Evolutionary conservation across 2,113 vertebrate genomes (phyloP), one percentile per base, ranked within the genome.

Genomic region (Progne subis): DNA sequence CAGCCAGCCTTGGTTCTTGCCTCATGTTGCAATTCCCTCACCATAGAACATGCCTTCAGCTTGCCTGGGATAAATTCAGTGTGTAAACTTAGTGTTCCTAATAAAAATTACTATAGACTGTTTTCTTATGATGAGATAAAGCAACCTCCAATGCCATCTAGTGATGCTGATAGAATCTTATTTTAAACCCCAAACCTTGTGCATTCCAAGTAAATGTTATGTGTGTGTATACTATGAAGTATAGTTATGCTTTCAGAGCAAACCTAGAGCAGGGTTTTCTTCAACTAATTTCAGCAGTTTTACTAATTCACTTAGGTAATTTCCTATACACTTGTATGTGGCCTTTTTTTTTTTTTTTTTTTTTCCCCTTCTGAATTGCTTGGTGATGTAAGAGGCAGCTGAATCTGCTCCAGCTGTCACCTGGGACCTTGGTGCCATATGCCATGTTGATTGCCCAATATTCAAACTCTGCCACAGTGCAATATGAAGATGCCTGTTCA

Each of bases 131-230:
- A 49, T 28, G 76, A 90, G 69, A 81, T 86, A 85, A 76, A 82
- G 12, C 74, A 96, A 53, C 80, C 91, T 96, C 94, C 94, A 96
- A 94, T 96, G 92, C 96, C 95, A 97, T 95, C 92, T 95, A 97
- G 96, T 92, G 95, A 97, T 95, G 37, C 83, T 65, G 65, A 53
- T 14, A 84, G 65, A 89, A 83, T 93, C 44, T 78, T 82, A 29
- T 84, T 84, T 31, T 72, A 81, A 94, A 82, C 8, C 24, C 23
- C 39, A 5, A 12, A 61, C 47, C 37, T 49, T 82, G 17, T 37
- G 11, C 44, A 64, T 92, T 90, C 77, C 32, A 74, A 81, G 24
- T 79, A 74, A 77, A 64, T 37, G 29, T 64, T 56, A 7, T 5
- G 8, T 7, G 0, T 28, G 17, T 61, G 17, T 71, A 24, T 12